Percentiles rank a stretch among this genome's conserved stretches.
Conservation (phyloP, 1,140 invertebrate genomes). For the Tetranychus cinnabarinus region DNA sequence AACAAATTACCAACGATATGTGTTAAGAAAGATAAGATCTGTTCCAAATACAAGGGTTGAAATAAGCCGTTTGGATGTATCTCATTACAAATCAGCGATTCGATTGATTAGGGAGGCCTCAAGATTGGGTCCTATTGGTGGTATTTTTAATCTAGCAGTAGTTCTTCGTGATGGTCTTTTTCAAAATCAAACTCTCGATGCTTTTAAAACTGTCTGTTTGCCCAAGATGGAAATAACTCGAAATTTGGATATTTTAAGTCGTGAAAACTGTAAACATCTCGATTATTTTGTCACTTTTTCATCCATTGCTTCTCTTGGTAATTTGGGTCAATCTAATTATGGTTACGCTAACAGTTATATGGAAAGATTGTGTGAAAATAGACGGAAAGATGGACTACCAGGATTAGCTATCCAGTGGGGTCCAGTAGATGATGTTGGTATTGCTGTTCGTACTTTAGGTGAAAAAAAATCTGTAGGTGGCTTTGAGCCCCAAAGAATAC, state of each 20-base stretch:
- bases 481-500: constrained; percentile 56
- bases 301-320: constrained; percentile 79
- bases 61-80: constrained; percentile 32
- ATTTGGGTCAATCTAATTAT: constrained; percentile 83
- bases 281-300: constrained; percentile 88
- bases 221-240: constrained; percentile 39
- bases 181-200: constrained; percentile 55
- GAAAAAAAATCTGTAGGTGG: constrained; percentile 68
- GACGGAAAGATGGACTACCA: constrained; percentile 46
- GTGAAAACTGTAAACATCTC: constrained; percentile 44
- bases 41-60: constrained; percentile 37
- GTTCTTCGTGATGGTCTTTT: constrained; percentile 59
- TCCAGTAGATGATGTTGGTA: constrained; percentile 81
- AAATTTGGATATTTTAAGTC: constrained; percentile 43
- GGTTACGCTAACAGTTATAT: constrained; percentile 79
- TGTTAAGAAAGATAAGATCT: constrained; percentile 30
- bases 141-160: constrained; percentile 79
- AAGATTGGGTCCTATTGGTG: constrained; percentile 48
- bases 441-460: constrained; percentile 60
- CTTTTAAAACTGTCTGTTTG: constrained; percentile 40
- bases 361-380: constrained; percentile 72
- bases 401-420: constrained; percentile 82
- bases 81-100: constrained; percentile 36
- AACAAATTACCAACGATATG: constrained; percentile 32
- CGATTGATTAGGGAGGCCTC: constrained; percentile 30